Percentiles rank a stretch among this genome's conserved stretches.
phyloP scores from a whole-genome alignment of 2,888 invertebrate genomes.

The Tachina grossa region DNA sequence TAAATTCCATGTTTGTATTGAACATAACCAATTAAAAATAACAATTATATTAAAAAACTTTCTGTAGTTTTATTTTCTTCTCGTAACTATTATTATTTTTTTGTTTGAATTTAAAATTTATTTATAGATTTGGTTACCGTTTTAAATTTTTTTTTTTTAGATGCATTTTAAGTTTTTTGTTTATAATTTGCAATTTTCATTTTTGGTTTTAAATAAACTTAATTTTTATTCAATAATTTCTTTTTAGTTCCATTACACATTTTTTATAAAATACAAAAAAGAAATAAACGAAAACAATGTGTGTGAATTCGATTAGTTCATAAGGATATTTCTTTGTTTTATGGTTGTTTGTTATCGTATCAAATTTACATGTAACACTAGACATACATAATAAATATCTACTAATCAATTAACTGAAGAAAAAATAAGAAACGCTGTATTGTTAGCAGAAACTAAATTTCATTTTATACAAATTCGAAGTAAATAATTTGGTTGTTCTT shows the following conservation, averaged over 20 bases:
- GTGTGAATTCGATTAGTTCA: constrained; percentile 57
- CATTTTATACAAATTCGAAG: constrained; percentile 39
- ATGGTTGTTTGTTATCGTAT: constrained; percentile 39
- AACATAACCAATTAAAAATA: constrained; percentile 15
- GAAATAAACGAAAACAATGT: constrained; percentile 41
- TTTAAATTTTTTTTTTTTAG: constrained; percentile 22
- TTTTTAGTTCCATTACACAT: constrained; percentile 48
- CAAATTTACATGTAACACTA: constrained; percentile 66
- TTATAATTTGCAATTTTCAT: constrained; percentile 35
- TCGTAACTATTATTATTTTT: constrained; percentile 44
- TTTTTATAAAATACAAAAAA: constrained; percentile 61
- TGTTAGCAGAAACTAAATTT: constrained; percentile 41
- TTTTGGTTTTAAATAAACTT: constrained; percentile 56
- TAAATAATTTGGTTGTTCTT: background rate
- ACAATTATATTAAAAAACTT: constrained; percentile 62
- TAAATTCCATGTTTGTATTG: constrained; percentile 36
- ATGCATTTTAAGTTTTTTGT: constrained; percentile 37
- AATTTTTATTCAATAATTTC: constrained; percentile 28
- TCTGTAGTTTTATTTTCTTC: constrained; percentile 48
- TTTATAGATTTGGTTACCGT: constrained; percentile 63
- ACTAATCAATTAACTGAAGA: constrained; percentile 45
- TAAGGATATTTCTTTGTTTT: constrained; percentile 54
- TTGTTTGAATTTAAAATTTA: constrained; percentile 59
- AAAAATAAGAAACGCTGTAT: constrained; percentile 24
- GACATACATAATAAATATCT: constrained; percentile 63